Percentiles rank a stretch among this genome's conserved stretches.
Conservation (phyloP, 2,113 vertebrate genomes). For the Callospermophilus lateralis region DNA sequence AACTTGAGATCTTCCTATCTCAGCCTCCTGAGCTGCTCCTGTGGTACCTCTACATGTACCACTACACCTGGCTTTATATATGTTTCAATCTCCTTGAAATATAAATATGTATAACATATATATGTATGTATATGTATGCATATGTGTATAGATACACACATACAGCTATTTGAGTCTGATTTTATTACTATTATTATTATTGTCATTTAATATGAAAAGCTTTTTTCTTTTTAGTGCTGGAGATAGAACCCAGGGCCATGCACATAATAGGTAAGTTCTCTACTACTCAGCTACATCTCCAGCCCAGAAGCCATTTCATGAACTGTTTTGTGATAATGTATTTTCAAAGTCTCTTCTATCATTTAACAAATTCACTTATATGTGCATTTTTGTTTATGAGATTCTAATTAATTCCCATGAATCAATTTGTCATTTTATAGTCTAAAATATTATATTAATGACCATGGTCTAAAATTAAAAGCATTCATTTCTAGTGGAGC, state of each 20-base stretch:
- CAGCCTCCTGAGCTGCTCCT: too few relatives aligned
- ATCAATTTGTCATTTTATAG: not conserved
- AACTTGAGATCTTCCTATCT: too few relatives aligned
- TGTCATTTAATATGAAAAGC: constrained; percentile 8
- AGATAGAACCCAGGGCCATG: not conserved
- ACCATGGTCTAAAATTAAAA: not conserved
- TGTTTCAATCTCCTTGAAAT: not conserved
- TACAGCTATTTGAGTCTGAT: not conserved
- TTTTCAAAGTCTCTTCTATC: not conserved
- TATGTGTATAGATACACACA: too few relatives aligned
- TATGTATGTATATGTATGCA: too few relatives aligned
- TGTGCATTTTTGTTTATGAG: not conserved
- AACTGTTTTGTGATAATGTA: not conserved
- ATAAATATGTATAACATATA: not conserved
- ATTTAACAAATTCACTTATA: constrained; percentile 8
- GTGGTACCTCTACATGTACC: too few relatives aligned
- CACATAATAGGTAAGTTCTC: not conserved
- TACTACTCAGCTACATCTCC: not conserved
- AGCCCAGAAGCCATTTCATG: not conserved
- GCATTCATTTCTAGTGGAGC: not conserved
- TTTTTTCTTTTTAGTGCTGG: not conserved
- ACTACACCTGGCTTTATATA: too few relatives aligned
- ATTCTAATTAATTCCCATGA: not conserved
- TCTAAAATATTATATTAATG: not conserved
- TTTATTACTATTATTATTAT: not conserved